phyloP scores from a whole-genome alignment of 2,888 invertebrate species.

The Plagodis dolabraria region DNA sequence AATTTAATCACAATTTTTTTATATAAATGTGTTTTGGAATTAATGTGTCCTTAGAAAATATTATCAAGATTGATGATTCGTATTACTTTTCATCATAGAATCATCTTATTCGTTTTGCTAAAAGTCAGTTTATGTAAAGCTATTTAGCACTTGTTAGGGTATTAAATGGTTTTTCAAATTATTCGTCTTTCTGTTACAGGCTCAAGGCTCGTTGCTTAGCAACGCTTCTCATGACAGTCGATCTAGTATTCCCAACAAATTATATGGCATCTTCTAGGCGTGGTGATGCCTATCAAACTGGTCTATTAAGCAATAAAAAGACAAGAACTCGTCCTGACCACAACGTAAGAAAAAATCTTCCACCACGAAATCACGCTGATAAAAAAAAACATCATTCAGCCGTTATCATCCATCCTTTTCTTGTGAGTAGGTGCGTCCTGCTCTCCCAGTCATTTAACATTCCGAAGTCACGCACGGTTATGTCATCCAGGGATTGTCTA shows the following conservation, averaged over 20 bases:
- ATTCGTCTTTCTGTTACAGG: too few species aligned
- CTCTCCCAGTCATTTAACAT: slow-evolving; percentile 32
- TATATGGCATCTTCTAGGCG: slow-evolving; percentile 4
- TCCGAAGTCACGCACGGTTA: slow-evolving; percentile 26
- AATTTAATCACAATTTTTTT: too few species aligned
- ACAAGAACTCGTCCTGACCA: slow-evolving; percentile 21
- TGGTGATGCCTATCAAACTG: slow-evolving; percentile 10
- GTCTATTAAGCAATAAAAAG: slow-evolving; percentile 27
- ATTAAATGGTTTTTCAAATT: too few species aligned
- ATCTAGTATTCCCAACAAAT: background rate
- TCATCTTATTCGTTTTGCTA: too few species aligned
- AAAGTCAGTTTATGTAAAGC: too few species aligned
- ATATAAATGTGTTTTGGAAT: too few species aligned
- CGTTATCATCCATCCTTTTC: slow-evolving; percentile 44
- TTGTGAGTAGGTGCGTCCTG: slow-evolving; percentile 25
- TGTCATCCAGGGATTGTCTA: slow-evolving; percentile 27
- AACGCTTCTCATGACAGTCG: too few species aligned
- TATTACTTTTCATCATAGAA: too few species aligned
- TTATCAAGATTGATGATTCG: too few species aligned
- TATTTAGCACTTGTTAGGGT: too few species aligned
- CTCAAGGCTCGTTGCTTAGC: too few species aligned
- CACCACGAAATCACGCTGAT: slow-evolving; percentile 35
- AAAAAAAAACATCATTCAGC: slow-evolving; percentile 50
- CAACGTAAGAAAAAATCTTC: slow-evolving; percentile 19
- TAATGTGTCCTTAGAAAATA: too few species aligned